Evolutionary conservation across 2,797 vertebrate genomes (phyloP).

Genomic region (Acanthiza pusilla): DNA sequence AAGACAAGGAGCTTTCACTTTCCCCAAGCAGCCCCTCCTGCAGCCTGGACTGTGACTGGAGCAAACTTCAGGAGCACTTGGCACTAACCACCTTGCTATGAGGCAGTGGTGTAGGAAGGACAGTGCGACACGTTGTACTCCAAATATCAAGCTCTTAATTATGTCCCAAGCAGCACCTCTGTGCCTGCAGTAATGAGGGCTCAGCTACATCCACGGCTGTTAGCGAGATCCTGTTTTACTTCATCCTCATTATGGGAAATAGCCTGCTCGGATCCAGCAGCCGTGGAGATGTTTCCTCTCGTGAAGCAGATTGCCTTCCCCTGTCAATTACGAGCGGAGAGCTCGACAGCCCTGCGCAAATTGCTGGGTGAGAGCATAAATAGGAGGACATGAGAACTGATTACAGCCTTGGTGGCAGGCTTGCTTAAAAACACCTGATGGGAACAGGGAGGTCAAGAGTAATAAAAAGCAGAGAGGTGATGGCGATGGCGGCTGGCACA

Average conservation of each 20-base stretch:
- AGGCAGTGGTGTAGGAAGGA: not conserved
- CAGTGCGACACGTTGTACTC: not conserved
- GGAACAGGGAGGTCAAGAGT: not conserved
- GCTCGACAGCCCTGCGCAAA: conserved; percentile 14
- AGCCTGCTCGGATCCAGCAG: not conserved
- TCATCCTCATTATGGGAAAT: conserved; percentile 22
- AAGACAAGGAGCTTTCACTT: not conserved
- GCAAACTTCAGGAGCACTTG: not conserved
- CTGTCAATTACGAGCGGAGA: conserved; percentile 34
- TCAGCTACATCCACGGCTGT: not conserved
- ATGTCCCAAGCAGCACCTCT: not conserved
- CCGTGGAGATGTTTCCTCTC: conserved; percentile 21
- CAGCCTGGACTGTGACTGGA: not conserved
- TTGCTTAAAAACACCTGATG: not conserved
- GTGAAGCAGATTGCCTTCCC: conserved; percentile 14
- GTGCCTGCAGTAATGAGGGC: not conserved
- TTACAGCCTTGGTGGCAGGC: not conserved
- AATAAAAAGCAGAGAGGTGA: not conserved
- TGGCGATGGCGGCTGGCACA: not conserved
- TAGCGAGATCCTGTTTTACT: not conserved
- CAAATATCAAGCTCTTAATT: not conserved
- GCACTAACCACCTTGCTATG: not conserved
- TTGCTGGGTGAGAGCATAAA: conserved; percentile 35
- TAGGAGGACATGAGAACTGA: not conserved
- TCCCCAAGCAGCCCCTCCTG: not conserved